phyloP scores from a whole-genome alignment of 2,888 invertebrate genomes.

The Diplazon laetatorius region DNA sequence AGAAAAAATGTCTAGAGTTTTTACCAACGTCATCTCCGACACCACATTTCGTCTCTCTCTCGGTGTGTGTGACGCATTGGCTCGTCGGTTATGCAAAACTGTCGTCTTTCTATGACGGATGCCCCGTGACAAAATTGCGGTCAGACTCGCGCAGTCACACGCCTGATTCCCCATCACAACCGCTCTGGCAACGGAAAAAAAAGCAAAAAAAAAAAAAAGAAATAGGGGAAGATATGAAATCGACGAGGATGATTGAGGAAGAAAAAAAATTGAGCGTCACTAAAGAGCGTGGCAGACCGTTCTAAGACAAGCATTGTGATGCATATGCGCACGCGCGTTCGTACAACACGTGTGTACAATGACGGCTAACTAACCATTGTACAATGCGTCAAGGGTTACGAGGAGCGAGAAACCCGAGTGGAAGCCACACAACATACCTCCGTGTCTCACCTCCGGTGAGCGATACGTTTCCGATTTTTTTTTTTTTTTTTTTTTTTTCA shows the following conservation, averaged over 20 bases:
- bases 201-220: conserved; percentile 27
- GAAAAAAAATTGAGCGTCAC: conserved; percentile 69
- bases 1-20: neutral
- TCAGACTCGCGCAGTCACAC: conserved; percentile 42
- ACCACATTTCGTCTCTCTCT: too few relatives aligned
- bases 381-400: conserved; percentile 61
- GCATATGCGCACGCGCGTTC: conserved; percentile 73
- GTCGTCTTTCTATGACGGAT: conserved; percentile 73
- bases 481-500: conserved; percentile 26
- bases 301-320: conserved; percentile 75
- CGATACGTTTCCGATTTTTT: conserved; percentile 63
- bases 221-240: neutral
- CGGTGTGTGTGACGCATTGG: neutral
- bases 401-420: conserved; percentile 16
- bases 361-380: conserved; percentile 80
- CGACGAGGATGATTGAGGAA: conserved; percentile 25
- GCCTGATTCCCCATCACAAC: conserved; percentile 32
- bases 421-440: conserved; percentile 36
- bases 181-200: conserved; percentile 7
- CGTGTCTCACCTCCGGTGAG: conserved; percentile 42
- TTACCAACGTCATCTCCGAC: too few relatives aligned
- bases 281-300: conserved; percentile 73
- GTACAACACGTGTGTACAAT: conserved; percentile 74
- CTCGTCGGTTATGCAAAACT: conserved; percentile 51
- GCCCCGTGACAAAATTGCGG: conserved; percentile 70